Evolutionary conservation across 1,140 invertebrate species (phyloP), one percentile per base, ranked within the genome.

Genomic region (Hypothenemus hampei): DNA sequence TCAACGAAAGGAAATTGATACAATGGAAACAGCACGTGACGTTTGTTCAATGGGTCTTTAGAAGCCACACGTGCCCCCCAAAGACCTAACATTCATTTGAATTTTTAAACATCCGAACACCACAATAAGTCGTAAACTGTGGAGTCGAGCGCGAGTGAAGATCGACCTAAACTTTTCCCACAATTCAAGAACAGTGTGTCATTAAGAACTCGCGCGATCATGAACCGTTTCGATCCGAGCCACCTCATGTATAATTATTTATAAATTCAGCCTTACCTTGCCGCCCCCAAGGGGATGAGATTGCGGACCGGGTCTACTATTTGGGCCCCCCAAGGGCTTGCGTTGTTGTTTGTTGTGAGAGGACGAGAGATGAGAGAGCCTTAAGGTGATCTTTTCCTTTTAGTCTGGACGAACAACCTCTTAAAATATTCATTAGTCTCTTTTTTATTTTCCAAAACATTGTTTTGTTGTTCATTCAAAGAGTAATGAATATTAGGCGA

Each of bases 231-330:
- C 15, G 45, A 47, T 47, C 15, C 31, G 26, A 47, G 19, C 6
- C 26, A 18, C 26, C n/a, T 10, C 26, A 35, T 22, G 43, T 49
- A 49, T 49, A 49, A 49, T 49, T 49, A 49, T 49, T 49, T 49
- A 49, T 49, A 37, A 37, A 39, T 24, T 49, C 47, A 23, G 31
- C 39, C 11, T 35, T 49, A 39, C 47, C 47, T 49, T 19, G 19
- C 21, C 33, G 8, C 44, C 31, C 47, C 47, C 26, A 11, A 35
- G 26, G 47, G 47, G 33, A 39, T 23, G 16, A 49, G 40, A 52
- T 52, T 52, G 31, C 40, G 13, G 15, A 24, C 18, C 37, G 15
- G 43, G 11, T 16, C 11, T 8, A 8, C 26, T 13, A 11, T 3
- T 11, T 37, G n/a, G n/a, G 11, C 11, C 16, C 36, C 36, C 36